Base-by-base conservation (phyloP, 2,797 vertebrate genomes). In the Emys orbicularis region DNA sequence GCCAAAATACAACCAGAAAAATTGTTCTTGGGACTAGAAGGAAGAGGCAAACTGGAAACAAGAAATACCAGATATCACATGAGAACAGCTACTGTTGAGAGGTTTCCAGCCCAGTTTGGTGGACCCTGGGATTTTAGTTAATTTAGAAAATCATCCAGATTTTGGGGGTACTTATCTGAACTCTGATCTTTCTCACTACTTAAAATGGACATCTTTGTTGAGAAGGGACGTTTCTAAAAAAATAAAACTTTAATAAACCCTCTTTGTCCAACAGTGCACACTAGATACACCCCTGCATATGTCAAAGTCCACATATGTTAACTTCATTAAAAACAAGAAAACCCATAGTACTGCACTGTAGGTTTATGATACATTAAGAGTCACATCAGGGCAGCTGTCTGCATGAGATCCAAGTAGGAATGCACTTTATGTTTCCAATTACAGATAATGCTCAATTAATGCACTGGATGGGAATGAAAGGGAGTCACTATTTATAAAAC, bases 371-470 rank as follows among this genome's bases (percentile, higher is more conserved):
- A 82, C 54, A 4, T 12, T 47, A 90, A 54, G 81, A 93, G 89
- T 94, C 90, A 83, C 87, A 91, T 96, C 92, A 83, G 96, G 96
- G 87, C 89, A 96, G 90, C 94, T 81, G 88, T 65, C 79, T 92
- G 90, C 91, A 34, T 95, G 88, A 6, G 7, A 94, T 83, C 87
- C 1, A 0, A 94, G 90, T 27, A 96, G 90, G 81, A 97, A 96
- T 94, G 93, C 29, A 49, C 92, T 96, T 97, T 84, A 92, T 94
- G 92, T 94, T 97, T 96, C 93, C 92, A 94, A 25, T 95, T 96
- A 92, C 91, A 95, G 91, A 97, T 92, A 97, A 89, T 87, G 85
- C 94, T 85, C 91, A 96, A 96, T 96, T 96, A 97, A 96, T 94
- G 83, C 1, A 1, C 87, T 90, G 91, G 93, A 87, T 94, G 65